phyloP scores from a whole-genome alignment of 2,888 invertebrate genomes.

The Drosophila ustulata region DNA sequence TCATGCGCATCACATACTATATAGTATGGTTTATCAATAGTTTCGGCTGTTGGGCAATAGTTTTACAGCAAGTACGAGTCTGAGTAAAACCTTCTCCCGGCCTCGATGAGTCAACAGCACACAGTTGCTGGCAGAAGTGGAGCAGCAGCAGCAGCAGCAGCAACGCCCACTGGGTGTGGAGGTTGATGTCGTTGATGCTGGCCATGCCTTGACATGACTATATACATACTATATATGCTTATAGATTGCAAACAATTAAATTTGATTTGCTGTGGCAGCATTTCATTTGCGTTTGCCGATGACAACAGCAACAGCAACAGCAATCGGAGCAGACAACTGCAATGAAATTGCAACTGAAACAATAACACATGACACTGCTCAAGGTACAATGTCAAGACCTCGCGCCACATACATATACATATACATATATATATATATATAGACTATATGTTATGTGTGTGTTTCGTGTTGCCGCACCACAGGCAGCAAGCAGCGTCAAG shows the following conservation, averaged over 20 bases:
- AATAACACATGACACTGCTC: slow-evolving; percentile 65
- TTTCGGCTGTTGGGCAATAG: slow-evolving; percentile 20
- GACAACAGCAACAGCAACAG: slow-evolving; percentile 58
- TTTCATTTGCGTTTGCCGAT: slow-evolving; percentile 62
- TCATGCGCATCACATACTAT: slow-evolving; percentile 49
- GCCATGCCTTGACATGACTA: slow-evolving; percentile 56
- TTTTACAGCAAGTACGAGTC: neutral
- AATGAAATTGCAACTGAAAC: slow-evolving; percentile 7
- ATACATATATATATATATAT: neutral
- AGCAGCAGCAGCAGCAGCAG: slow-evolving; percentile 62
- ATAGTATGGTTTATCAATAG: slow-evolving; percentile 54
- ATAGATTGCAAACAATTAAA: slow-evolving; percentile 46
- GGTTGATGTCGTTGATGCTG: slow-evolving; percentile 38
- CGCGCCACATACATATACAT: slow-evolving; percentile 57
- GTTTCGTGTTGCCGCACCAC: slow-evolving; percentile 9
- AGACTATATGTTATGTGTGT: no score
- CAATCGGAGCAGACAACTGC: slow-evolving; percentile 12
- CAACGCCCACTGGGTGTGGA: slow-evolving; percentile 77
- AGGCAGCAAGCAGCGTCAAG: slow-evolving; percentile 3
- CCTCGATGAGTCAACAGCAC: slow-evolving; percentile 61
- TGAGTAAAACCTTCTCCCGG: slow-evolving; percentile 45
- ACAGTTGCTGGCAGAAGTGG: slow-evolving; percentile 38
- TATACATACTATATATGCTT: slow-evolving; percentile 3
- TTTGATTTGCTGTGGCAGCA: slow-evolving; percentile 67
- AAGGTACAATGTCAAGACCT: slow-evolving; percentile 81